These are phyloP conservation scores for Onychomys arenicola DNA, from an alignment of 2,797 vertebrate genomes.

Conservation along the genomic window DNA sequence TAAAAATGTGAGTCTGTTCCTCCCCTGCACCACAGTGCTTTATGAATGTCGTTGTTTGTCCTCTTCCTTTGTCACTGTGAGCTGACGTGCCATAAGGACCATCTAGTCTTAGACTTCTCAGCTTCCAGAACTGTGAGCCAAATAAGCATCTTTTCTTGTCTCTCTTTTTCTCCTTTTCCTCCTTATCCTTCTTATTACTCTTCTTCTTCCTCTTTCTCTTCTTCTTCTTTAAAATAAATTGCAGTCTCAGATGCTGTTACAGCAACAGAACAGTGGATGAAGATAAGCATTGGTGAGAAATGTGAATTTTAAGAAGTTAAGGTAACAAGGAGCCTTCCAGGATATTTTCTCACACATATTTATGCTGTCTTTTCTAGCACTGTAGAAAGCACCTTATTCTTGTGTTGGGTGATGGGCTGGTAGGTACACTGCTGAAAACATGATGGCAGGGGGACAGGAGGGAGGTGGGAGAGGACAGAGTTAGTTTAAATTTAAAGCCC, in stretches of 20 bases:
- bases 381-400: neutral
- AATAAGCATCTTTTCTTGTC: neutral
- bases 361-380: neutral
- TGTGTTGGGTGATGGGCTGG: neutral
- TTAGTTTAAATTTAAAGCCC: no score
- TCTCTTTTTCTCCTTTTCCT: neutral
- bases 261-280: neutral
- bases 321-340: neutral
- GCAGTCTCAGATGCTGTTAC: neutral
- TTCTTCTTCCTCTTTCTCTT: fast-evolving
- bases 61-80: neutral
- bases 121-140: neutral
- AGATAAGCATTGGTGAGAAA: neutral
- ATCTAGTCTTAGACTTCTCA: neutral
- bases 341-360: neutral
- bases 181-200: fast-evolving
- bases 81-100: neutral
- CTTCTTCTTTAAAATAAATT: neutral
- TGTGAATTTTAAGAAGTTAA: neutral
- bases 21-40: no score
- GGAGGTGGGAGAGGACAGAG: neutral
- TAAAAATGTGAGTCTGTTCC: no score
- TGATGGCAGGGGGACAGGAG: neutral
- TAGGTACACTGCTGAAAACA: neutral
- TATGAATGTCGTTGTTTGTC: no score